Conservation (phyloP, 2,888 invertebrate species). For the Fissipunctia ypsillon region DNA sequence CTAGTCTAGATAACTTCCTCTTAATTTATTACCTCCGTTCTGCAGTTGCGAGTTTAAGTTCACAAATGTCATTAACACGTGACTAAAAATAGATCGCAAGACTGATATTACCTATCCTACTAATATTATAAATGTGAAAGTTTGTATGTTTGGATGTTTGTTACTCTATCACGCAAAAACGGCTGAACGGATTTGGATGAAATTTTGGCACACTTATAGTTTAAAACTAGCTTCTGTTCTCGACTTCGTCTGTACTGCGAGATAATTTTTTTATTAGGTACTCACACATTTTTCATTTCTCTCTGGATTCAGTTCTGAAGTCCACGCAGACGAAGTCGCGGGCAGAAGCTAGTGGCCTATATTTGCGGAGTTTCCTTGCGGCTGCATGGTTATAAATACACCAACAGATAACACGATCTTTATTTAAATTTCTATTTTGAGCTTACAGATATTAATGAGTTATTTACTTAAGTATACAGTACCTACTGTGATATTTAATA, state of each 20-base stretch:
- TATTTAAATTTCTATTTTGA: conserved; percentile 51
- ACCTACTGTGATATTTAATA: background rate
- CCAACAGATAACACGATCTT: conserved; percentile 47
- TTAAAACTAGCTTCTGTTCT: background rate
- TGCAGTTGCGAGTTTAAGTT: conserved; percentile 51
- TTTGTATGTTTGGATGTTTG: background rate
- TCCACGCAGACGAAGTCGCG: background rate
- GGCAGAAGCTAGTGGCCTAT: conserved; percentile 37
- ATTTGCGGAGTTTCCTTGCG: conserved; percentile 47
- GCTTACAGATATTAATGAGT: conserved; percentile 42
- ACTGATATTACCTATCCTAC: conserved; percentile 28
- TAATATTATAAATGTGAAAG: background rate
- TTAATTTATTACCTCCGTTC: conserved; percentile 53
- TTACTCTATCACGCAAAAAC: background rate
- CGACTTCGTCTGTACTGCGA: background rate
- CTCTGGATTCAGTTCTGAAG: background rate
- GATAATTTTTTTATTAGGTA: background rate
- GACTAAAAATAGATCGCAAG: conserved; percentile 60
- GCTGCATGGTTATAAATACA: conserved; percentile 54
- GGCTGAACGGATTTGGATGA: background rate
- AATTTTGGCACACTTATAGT: background rate
- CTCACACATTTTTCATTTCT: background rate
- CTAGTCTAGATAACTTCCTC: conserved; percentile 34
- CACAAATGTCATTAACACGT: conserved; percentile 62
- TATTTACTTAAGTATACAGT: no score